These are phyloP conservation scores for Numenius phaeopus DNA, from an alignment of 2,797 vertebrate species.

Conservation along the genomic window DNA sequence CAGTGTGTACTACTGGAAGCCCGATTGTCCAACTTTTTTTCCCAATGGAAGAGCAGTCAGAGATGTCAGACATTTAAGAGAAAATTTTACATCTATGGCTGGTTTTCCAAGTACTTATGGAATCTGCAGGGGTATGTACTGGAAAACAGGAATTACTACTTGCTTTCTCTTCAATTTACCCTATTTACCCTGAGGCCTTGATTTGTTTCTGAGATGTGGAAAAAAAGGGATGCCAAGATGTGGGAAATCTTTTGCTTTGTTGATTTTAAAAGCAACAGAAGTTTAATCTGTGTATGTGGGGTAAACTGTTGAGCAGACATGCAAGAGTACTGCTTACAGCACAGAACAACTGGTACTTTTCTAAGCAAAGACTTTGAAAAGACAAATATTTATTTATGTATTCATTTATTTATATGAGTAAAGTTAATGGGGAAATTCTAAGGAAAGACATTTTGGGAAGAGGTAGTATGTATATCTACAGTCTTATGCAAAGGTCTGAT, in stretches of 20 bases:
- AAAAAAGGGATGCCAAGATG: background rate
- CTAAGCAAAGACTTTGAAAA: background rate
- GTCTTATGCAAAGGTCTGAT: background rate
- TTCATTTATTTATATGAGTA: background rate
- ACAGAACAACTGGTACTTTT: background rate
- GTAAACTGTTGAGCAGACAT: background rate
- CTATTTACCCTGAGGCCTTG: background rate
- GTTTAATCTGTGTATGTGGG: background rate
- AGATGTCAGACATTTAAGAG: background rate
- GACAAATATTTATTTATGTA: background rate
- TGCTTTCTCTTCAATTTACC: background rate
- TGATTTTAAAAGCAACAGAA: background rate
- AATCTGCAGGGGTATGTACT: background rate
- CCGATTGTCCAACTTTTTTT: background rate
- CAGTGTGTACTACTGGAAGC: background rate
- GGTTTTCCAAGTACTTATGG: background rate
- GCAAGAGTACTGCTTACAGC: background rate
- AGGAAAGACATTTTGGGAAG: background rate
- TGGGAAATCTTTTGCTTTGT: background rate
- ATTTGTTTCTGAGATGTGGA: background rate
- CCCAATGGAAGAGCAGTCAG: background rate
- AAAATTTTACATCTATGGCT: fast-evolving
- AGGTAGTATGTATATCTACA: background rate
- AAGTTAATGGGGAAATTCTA: background rate
- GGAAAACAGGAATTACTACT: background rate